phyloP scores from a whole-genome alignment of 2,113 vertebrate species.

The Eubucco bourcierii region DNA sequence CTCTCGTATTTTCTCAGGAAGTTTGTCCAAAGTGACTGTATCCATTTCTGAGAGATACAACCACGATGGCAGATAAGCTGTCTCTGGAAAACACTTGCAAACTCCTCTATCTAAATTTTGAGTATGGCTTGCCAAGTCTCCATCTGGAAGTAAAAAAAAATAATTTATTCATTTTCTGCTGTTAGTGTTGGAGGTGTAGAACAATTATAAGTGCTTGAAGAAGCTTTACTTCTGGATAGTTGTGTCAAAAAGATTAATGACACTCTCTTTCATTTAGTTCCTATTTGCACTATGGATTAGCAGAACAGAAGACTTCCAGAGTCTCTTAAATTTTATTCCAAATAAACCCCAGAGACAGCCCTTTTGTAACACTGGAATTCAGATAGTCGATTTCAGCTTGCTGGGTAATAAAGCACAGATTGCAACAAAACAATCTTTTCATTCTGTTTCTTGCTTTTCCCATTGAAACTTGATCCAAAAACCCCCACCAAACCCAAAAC shows the following conservation, averaged over 20 bases:
- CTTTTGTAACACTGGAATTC: background rate
- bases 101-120: background rate
- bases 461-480: background rate
- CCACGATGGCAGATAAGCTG: background rate
- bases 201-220: background rate
- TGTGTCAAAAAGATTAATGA: conserved; percentile 4
- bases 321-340: background rate
- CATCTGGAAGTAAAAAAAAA: background rate
- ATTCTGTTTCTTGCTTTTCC: background rate
- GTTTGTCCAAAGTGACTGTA: background rate
- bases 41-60: background rate
- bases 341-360: background rate
- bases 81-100: background rate
- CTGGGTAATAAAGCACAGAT: background rate
- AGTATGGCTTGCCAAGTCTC: background rate
- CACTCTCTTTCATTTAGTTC: conserved; percentile 15
- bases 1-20: rapidly evolving
- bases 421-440: background rate
- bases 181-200: background rate
- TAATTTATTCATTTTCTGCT: background rate
- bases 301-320: background rate
- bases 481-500: background rate
- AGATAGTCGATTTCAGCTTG: background rate
- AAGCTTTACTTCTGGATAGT: conserved; percentile 22
- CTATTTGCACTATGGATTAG: background rate